Base-by-base conservation (phyloP, 2,888 invertebrate genomes). In the Reticulitermes lucifugus region DNA sequence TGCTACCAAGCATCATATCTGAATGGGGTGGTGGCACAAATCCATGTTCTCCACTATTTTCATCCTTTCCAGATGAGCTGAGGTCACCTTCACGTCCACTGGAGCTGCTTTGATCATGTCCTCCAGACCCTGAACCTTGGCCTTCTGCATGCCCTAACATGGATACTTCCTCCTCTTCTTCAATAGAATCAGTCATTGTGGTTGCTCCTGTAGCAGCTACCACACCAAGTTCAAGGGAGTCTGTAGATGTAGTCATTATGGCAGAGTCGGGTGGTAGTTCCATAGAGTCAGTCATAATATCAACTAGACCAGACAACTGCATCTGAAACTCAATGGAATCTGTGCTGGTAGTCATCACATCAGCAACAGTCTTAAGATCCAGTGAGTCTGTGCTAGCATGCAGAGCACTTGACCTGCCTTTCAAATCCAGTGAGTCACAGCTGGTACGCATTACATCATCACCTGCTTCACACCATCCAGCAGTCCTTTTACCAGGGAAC, bases 381-480 rank as follows among this genome's bases (percentile, higher is more conserved):
- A 95, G 90, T 84, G 95, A 95, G 89, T 95, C 95, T 1, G 94
- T 93, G 88, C 95, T 95, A 75, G 93, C 93, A 87, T 93, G 93
- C 79, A 93, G 92, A 0, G 89, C 89, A 91, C 89, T 93, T 92
- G 83, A 91, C 90, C 46, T 90, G 91, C 83, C 91, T 91, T 22
- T 91, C 65, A 92, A 85, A 87, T 95, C 95, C 65, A 95, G 89
- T 0, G 95, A 95, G 88, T 95, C 95, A 6, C 93, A 92, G 79
- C 94, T 94, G 0, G 93, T 92, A 86, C 94, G 92, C 92, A 94
- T 93, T 10, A 92, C 87, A 88, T 93, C 93, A 0, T 87, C 89
- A 87, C 88, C 88, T 29, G 88, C 86, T 43, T 88, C 88, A 71
- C 87, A 85, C 88, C 88, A 88, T 14, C 81, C 70, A 79, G 84